A percentile compares a stretch with the other conserved stretches of the same genome.
Conservation (phyloP, 1,140 invertebrate species). For the fruit fly (Drosophila melanogaster) region DNA sequence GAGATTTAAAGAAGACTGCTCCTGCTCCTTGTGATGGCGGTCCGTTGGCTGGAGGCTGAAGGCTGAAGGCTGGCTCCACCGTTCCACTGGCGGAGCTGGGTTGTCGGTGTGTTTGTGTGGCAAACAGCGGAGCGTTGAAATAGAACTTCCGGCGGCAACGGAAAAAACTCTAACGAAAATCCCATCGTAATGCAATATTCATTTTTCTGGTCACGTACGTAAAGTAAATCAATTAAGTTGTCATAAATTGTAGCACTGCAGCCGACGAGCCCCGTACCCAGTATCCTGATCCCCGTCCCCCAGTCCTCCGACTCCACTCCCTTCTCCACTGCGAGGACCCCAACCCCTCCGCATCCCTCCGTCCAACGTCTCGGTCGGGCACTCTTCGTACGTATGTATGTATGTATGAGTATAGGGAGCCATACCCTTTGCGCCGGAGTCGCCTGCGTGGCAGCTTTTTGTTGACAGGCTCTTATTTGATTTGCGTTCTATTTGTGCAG, state of each 20-base stretch:
- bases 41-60: too few relatives aligned
- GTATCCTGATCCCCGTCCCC: background rate
- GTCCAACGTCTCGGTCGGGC: constrained; percentile 10
- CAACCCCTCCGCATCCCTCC: background rate
- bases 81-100: background rate
- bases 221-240: constrained; percentile 84
- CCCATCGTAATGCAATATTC: constrained; percentile 82
- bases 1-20: constrained; percentile 50
- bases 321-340: too few relatives aligned
- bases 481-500: constrained; percentile 70
- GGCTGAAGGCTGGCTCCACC: background rate
- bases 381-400: too few relatives aligned
- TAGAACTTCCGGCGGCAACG: constrained; percentile 64
- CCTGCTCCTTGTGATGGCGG: background rate
- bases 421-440: constrained; percentile 14
- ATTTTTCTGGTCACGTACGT: constrained; percentile 83
- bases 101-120: constrained; percentile 15
- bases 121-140: constrained; percentile 65
- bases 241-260: constrained; percentile 81
- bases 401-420: background rate
- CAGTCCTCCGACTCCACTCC: background rate
- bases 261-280: constrained; percentile 43
- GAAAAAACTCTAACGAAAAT: constrained; percentile 65
- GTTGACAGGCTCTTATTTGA: constrained; percentile 60
- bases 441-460: constrained; percentile 27